phyloP scores from a whole-genome alignment of 2,113 vertebrate species.

The Lagenorhynchus albirostris region DNA sequence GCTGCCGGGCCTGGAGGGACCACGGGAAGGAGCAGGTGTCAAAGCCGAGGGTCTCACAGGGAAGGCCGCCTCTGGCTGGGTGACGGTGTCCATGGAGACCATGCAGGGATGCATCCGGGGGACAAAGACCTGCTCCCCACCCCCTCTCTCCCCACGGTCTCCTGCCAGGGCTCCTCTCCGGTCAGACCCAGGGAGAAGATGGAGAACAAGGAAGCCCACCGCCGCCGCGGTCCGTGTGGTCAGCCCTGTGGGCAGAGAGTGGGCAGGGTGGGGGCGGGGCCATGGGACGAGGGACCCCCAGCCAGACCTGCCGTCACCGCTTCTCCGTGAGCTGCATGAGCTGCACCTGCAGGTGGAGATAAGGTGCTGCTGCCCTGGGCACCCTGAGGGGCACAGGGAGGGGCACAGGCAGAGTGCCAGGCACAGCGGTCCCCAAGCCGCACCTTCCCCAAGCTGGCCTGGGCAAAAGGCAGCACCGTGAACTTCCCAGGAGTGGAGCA shows the following conservation, averaged over 20 bases:
- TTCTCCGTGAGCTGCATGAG: accelerated
- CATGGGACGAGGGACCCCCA: accelerated
- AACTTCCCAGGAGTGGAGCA: accelerated
- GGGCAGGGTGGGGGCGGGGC: accelerated
- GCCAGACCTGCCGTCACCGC: background rate
- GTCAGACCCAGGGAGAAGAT: accelerated
- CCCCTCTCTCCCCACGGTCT: accelerated
- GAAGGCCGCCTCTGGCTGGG: accelerated
- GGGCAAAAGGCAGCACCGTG: accelerated
- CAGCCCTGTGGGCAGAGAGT: background rate
- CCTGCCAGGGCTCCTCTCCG: accelerated
- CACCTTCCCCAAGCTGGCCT: background rate
- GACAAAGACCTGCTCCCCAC: accelerated
- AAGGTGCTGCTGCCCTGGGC: accelerated
- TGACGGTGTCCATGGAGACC: accelerated
- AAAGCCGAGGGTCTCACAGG: accelerated
- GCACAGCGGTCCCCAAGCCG: accelerated
- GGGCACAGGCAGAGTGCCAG: accelerated
- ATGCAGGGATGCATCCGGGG: accelerated
- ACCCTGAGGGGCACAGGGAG: accelerated
- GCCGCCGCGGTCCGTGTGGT: accelerated
- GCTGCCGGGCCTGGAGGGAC: background rate
- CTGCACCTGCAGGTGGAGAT: background rate
- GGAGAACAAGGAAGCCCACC: accelerated
- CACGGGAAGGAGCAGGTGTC: accelerated